These are phyloP conservation scores for Gastrophryne carolinensis DNA, from an alignment of 2,797 vertebrate species.

Conservation along the genomic window DNA sequence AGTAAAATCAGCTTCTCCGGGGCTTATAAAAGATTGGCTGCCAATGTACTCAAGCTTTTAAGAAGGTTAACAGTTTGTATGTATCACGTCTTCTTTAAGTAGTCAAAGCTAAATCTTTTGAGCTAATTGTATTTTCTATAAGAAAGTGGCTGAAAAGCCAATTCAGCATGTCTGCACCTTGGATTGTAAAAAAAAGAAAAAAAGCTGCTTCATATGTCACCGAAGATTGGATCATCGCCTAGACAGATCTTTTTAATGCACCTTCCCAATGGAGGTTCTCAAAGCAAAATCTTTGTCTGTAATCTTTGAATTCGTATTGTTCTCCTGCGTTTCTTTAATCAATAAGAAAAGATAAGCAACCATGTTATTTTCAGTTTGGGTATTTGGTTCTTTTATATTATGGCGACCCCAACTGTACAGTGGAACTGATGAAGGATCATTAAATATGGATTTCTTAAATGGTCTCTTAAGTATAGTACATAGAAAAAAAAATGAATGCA, in stretches of 20 bases:
- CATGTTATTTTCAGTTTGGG: background rate
- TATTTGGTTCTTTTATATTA: background rate
- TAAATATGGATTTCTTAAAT: slow-evolving; percentile 28
- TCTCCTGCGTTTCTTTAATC: slow-evolving; percentile 12
- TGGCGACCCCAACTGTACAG: background rate
- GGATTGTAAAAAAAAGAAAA: slow-evolving; percentile 1
- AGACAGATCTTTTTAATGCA: slow-evolving; percentile 44
- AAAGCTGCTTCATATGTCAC: slow-evolving; percentile 17
- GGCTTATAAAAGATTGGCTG: slow-evolving; percentile 30
- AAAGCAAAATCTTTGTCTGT: slow-evolving; percentile 32
- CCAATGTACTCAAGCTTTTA: slow-evolving; percentile 49
- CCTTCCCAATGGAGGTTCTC: slow-evolving; percentile 12
- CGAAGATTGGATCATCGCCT: slow-evolving; percentile 44
- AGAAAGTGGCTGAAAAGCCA: slow-evolving; percentile 45
- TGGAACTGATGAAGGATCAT: background rate
- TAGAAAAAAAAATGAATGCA: background rate
- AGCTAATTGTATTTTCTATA: slow-evolving; percentile 48
- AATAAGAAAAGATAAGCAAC: slow-evolving; percentile 29
- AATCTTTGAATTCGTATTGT: slow-evolving; percentile 37
- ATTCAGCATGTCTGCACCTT: slow-evolving; percentile 19
- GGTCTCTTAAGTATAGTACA: background rate
- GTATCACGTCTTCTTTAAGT: slow-evolving; percentile 35
- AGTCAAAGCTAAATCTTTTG: slow-evolving; percentile 52
- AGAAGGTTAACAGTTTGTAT: slow-evolving; percentile 27
- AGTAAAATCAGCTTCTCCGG: slow-evolving; percentile 50